These are phyloP conservation scores for Cercopithecus mitis DNA, from an alignment of 2,797 vertebrate species.

Conservation along the genomic window DNA sequence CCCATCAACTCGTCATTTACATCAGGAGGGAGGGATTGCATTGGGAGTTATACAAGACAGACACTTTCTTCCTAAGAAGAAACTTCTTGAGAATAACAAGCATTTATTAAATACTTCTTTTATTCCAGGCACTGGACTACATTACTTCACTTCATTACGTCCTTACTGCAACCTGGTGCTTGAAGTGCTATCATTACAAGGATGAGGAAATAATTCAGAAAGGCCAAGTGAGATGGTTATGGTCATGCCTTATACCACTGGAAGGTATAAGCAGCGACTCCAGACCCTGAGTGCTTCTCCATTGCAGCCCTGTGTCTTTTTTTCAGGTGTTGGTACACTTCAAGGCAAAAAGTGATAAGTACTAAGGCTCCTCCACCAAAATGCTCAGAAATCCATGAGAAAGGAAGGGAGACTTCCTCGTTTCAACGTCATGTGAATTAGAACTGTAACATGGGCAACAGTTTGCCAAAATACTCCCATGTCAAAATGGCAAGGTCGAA, in stretches of 20 bases:
- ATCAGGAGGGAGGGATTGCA: no score
- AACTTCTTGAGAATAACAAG: not conserved
- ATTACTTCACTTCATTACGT: not conserved
- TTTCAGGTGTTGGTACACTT: not conserved
- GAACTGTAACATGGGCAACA: not conserved
- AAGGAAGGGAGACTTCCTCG: not conserved
- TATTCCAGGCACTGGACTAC: not conserved
- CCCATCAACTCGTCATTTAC: no score
- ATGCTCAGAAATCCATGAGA: not conserved
- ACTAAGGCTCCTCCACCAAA: not conserved
- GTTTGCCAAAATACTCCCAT: not conserved
- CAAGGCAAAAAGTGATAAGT: not conserved
- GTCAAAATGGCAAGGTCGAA: not conserved
- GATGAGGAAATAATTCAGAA: not conserved
- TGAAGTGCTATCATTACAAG: not conserved
- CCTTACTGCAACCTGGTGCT: not conserved
- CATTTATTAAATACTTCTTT: not conserved
- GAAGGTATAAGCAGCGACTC: fast-evolving
- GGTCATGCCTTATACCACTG: not conserved
- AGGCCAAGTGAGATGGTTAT: no score
- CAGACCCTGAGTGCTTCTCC: not conserved
- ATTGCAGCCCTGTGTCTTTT: no score
- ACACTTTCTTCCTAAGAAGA: not conserved
- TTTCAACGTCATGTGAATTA: not conserved
- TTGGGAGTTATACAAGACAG: not conserved